Percentiles rank a stretch among this genome's conserved stretches.
phyloP scores from a whole-genome alignment of 2,113 vertebrate genomes.

The Dunckerocampus dactyliophorus region DNA sequence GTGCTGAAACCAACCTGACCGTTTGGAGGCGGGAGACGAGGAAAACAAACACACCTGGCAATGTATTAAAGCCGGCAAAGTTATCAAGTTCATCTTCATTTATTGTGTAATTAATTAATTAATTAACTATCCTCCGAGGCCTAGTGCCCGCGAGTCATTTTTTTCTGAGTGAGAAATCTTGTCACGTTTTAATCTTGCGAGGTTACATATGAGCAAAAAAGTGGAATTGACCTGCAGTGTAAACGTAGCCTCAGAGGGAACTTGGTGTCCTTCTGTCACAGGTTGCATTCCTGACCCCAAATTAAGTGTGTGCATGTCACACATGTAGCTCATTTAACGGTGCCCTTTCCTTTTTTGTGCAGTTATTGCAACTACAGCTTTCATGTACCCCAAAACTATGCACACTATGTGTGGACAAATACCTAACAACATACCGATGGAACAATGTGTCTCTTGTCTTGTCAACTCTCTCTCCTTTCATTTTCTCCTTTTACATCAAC shows the following conservation, averaged over 20 bases:
- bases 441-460: not conserved
- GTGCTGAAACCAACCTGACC: too few relatives aligned
- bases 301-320: not conserved
- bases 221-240: too few relatives aligned
- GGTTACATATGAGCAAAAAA: too few relatives aligned
- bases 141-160: too few relatives aligned
- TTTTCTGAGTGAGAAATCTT: too few relatives aligned
- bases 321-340: not conserved
- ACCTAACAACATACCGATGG: not conserved
- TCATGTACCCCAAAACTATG: not conserved
- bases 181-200: too few relatives aligned
- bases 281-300: not conserved
- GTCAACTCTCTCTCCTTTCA: not conserved
- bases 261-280: not conserved
- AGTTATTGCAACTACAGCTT: not conserved
- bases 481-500: not conserved
- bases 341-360: not conserved
- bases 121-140: too few relatives aligned
- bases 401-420: not conserved
- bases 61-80: too few relatives aligned
- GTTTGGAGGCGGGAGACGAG: too few relatives aligned
- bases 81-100: too few relatives aligned
- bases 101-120: too few relatives aligned
- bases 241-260: not conserved
- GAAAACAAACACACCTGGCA: too few relatives aligned